Evolutionary conservation across 1,140 invertebrate species (phyloP), one percentile per base, ranked within the genome.

Genomic region (Aphis craccivora): DNA sequence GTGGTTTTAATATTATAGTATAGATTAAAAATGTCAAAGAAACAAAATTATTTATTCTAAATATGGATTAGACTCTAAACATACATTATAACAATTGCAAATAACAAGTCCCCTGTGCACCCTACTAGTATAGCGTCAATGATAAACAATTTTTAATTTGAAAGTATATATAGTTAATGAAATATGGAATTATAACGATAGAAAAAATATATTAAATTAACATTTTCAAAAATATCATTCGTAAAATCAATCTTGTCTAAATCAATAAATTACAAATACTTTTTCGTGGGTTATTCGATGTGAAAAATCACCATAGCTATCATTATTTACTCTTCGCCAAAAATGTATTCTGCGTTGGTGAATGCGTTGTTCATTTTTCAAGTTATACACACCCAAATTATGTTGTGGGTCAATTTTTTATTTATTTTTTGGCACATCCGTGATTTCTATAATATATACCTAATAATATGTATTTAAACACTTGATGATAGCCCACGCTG

Each of bases 351-450:
- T 76, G 60, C 60, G 60, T 76, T 76, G 60, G 60, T 76, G 60
- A 76, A 76, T 76, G 37, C n/a, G n/a, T 67, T n/a, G 60, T n/a
- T 76, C 30, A 4, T 60, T 76, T 76, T 76, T 76, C 25, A 9
- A 14, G 22, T 43, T 43, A 43, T 25, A 86, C 83, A 86, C 37
- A 23, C 83, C 37, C 37, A 37, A 11, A 84, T 11, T n/a, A 45
- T 43, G 18, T 20, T 87, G 40, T 87, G n/a, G 84, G 84, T 87
- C 14, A 25, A 48, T 48, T 48, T 48, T 48, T 45, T 6, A 45
- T 67, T 86, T 86, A 86, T 86, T 86, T 45, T 86, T 87, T 45
- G 40, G 43, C 43, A 87, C 14, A 87, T 87, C 43, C 43, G 43
- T 14, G 40, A 83, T 25, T 37, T 84, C 9, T 40, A 87, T n/a